A percentile compares a stretch with the other conserved stretches of the same genome.
These are phyloP conservation scores for Oxyteleia sp. DNA, from an alignment of 2,888 invertebrate genomes.

Conservation along the genomic window DNA sequence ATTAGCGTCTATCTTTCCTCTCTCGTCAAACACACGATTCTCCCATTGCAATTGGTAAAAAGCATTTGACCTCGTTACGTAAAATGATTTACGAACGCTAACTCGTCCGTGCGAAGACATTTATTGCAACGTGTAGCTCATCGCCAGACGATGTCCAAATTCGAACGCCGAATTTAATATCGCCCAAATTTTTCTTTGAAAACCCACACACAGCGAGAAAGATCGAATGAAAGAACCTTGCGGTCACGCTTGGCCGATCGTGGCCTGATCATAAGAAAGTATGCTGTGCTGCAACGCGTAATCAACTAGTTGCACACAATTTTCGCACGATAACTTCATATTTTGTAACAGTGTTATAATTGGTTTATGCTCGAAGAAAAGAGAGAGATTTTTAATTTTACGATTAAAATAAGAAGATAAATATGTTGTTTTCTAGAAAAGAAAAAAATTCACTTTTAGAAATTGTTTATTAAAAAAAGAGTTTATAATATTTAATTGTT, in stretches of 20 bases:
- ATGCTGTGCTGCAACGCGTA: slow-evolving; percentile 54
- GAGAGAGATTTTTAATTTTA: too few species aligned
- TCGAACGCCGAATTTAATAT: slow-evolving; percentile 5
- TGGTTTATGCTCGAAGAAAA: slow-evolving; percentile 1
- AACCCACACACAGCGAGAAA: slow-evolving; percentile 6
- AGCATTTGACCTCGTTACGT: slow-evolving; percentile 19
- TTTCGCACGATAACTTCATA: slow-evolving; percentile 53
- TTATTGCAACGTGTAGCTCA: neutral
- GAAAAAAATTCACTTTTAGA: too few species aligned
- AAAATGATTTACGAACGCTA: neutral
- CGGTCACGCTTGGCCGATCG: slow-evolving; percentile 48
- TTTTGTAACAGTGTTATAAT: slow-evolving; percentile 50
- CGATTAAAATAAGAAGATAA: neutral
- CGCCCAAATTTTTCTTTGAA: neutral
- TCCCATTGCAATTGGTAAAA: neutral
- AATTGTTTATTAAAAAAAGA: too few species aligned
- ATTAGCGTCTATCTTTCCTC: too few species aligned
- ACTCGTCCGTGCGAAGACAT: neutral
- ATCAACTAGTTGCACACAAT: slow-evolving; percentile 52
- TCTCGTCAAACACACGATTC: too few species aligned
- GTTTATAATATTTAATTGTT: too few species aligned
- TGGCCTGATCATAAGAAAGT: slow-evolving; percentile 60
- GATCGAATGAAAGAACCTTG: slow-evolving; percentile 46
- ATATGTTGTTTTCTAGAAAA: neutral
- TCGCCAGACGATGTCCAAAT: neutral